Conservation (phyloP, 2,113 vertebrate genomes). For the Scomber scombrus region DNA sequence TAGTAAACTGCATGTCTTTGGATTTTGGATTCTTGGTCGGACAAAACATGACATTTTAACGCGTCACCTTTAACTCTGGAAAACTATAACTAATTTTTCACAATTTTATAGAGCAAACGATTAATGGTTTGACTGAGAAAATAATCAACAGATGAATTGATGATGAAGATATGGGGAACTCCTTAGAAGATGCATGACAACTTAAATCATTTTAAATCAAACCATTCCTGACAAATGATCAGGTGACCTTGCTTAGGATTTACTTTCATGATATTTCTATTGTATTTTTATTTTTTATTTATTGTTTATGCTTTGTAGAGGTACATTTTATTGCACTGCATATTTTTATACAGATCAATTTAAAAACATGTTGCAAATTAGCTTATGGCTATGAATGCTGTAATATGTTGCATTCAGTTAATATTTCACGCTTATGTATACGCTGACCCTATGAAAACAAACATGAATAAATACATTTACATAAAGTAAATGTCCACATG, state of each 20-base stretch:
- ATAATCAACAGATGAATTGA: background rate
- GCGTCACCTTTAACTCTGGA: background rate
- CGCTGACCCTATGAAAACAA: background rate
- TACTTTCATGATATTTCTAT: background rate
- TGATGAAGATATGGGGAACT: too few species aligned
- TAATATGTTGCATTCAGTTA: conserved; percentile 2
- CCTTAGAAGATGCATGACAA: too few species aligned
- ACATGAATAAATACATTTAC: conserved; percentile 1
- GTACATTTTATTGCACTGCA: background rate
- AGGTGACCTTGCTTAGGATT: background rate
- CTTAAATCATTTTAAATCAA: background rate
- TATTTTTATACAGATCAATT: conserved; percentile 16
- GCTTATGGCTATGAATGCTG: too few species aligned
- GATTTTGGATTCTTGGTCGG: too few species aligned
- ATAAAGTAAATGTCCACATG: background rate
- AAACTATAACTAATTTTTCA: background rate
- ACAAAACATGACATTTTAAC: background rate
- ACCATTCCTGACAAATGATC: background rate
- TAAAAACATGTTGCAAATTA: conserved; percentile 10
- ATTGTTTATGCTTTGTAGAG: background rate
- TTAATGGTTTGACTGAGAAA: background rate
- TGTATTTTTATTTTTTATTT: too few species aligned
- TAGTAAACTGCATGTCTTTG: too few species aligned
- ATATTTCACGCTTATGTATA: conserved; percentile 3
- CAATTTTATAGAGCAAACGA: background rate